phyloP scores from a whole-genome alignment of 1,140 invertebrate genomes.

The Diabrotica undecimpunctata region DNA sequence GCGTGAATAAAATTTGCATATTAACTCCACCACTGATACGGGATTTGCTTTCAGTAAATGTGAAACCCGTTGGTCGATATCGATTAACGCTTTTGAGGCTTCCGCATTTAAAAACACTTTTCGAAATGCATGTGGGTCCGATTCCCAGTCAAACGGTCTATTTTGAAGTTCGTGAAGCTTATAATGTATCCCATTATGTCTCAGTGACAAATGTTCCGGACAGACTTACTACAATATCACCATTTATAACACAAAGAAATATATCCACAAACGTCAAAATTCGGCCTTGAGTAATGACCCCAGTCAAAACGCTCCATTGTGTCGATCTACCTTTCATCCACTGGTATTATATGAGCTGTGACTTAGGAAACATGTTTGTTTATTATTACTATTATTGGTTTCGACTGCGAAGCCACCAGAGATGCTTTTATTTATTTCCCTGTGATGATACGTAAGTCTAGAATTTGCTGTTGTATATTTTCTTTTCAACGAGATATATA shows the following conservation, averaged over 20 bases:
- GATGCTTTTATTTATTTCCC: too few species aligned
- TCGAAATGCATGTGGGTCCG: neutral
- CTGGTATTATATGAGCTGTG: slow-evolving; percentile 17
- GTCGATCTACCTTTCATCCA: slow-evolving; percentile 26
- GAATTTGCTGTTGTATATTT: too few species aligned
- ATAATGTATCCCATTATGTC: slow-evolving; percentile 17
- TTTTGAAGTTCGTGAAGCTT: neutral
- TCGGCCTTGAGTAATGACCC: slow-evolving; percentile 42
- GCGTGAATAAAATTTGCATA: too few species aligned
- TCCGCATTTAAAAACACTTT: neutral
- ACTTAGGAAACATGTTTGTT: slow-evolving; percentile 19
- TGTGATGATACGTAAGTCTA: too few species aligned
- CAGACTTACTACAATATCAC: slow-evolving; percentile 23
- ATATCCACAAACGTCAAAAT: slow-evolving; percentile 43
- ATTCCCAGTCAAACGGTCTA: neutral
- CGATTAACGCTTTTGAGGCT: neutral
- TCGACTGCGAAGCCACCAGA: too few species aligned
- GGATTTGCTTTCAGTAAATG: too few species aligned
- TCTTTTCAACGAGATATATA: too few species aligned
- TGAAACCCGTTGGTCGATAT: too few species aligned
- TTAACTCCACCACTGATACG: too few species aligned
- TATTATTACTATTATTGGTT: neutral
- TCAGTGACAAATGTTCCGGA: slow-evolving; percentile 27
- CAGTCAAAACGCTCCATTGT: slow-evolving; percentile 44
- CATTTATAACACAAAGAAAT: slow-evolving; percentile 38